Percentiles rank a stretch among this genome's conserved stretches.
These are phyloP conservation scores for Dryobates pubescens DNA, from an alignment of 2,797 vertebrate genomes.

Conservation along the genomic window DNA sequence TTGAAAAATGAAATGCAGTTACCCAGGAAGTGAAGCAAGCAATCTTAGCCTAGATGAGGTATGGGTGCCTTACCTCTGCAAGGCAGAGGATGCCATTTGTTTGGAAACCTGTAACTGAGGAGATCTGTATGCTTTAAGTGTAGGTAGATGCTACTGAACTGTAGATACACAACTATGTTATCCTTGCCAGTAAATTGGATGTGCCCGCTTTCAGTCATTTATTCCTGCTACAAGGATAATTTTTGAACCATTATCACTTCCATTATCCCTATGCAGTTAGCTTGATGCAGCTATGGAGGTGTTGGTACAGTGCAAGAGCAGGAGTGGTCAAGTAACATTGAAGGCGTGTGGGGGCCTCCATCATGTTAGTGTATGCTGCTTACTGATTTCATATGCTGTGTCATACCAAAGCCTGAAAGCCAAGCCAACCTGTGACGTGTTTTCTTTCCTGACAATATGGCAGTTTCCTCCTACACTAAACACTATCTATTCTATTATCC, in stretches of 20 bases:
- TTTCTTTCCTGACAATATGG: slow-evolving; percentile 14
- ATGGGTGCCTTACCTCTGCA: background rate
- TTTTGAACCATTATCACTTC: background rate
- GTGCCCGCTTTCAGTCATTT: background rate
- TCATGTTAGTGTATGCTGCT: background rate
- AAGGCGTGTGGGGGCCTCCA: background rate
- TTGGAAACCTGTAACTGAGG: background rate
- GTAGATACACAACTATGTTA: background rate
- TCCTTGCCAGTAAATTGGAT: background rate
- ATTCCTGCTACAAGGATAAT: background rate
- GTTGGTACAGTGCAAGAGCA: background rate
- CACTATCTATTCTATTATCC: background rate
- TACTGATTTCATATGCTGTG: background rate
- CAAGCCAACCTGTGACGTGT: background rate
- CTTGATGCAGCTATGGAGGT: background rate
- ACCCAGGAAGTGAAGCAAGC: background rate
- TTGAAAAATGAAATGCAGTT: background rate
- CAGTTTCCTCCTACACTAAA: slow-evolving; percentile 28
- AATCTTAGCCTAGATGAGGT: background rate
- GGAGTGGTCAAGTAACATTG: fast-evolving
- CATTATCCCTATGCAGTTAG: background rate
- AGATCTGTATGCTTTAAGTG: background rate
- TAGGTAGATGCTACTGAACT: background rate
- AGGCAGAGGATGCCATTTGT: background rate
- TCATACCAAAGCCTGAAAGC: background rate